These are phyloP conservation scores for Eonycteris spelaea DNA, from an alignment of 2,113 vertebrate species.

Conservation along the genomic window DNA sequence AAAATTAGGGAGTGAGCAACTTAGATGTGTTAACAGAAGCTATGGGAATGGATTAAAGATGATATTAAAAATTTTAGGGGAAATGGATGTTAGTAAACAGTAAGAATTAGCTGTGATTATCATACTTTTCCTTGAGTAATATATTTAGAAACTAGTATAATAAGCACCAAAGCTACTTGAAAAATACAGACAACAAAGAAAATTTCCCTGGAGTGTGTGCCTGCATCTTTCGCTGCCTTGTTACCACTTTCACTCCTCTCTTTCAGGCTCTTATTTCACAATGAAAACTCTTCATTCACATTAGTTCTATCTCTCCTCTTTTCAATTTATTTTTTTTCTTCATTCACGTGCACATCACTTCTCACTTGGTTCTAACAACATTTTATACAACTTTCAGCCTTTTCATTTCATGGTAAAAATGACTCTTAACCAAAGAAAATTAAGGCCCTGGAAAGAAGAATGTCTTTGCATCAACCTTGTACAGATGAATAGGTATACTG, in stretches of 20 bases:
- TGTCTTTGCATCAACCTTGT: not conserved
- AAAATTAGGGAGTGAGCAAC: not conserved
- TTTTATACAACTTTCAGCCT: not conserved
- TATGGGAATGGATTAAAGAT: not conserved
- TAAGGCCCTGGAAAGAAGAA: not conserved
- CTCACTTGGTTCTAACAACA: not conserved
- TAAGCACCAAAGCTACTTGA: not conserved
- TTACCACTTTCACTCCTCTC: not conserved
- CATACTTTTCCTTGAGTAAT: not conserved
- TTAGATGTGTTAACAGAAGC: not conserved
- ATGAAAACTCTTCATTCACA: not conserved
- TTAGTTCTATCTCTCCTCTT: not conserved
- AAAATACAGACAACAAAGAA: not conserved
- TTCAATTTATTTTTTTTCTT: not conserved
- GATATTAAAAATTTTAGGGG: not conserved
- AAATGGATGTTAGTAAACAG: not conserved
- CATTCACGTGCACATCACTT: not conserved
- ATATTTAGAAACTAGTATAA: not conserved
- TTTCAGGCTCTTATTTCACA: not conserved
- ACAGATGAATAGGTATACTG: not conserved
- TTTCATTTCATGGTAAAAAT: not conserved
- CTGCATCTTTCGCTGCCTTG: rapidly evolving
- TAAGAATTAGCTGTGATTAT: not conserved
- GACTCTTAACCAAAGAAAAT: not conserved
- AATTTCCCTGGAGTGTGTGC: not conserved